Base-by-base conservation (phyloP, 2,113 vertebrate genomes). In the Sebastes schlegelii region DNA sequence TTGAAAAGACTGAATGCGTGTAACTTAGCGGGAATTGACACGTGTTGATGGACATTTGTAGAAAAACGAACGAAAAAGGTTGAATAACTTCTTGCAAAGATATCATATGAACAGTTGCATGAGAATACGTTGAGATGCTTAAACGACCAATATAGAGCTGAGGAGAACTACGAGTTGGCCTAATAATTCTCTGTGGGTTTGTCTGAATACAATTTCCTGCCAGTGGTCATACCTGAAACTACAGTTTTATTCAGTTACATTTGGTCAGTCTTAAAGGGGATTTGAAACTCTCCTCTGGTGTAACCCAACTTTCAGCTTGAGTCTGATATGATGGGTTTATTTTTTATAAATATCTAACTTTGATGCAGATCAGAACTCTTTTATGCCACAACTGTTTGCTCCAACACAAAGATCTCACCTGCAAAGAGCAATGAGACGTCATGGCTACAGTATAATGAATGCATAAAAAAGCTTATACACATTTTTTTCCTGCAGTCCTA, bases 391-490 rank as follows among this genome's bases (percentile, higher is more conserved):
- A 54, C 55, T 63, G 60, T 43, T 43, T 57, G 63, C 71, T 77
- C 52, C 34, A 2, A 60, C 14, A 76, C 86, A 76, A 77, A 77
- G 45, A 66, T 67, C 26, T 88, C 77, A 83, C 73, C 73, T 67
- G 55, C 89, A 89, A 87, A 80, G 82, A 70, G 11, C 82, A 85
- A 75, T 19, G 57, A 64, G 60, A 85, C n/a, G 21, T 74, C 89
- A 76, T 17, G 58, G 62, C 79, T n/a, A 11, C 70, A 9, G 73
- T 42, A 63, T 89, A 89, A 93, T 86, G 65, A 90, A 92, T 89
- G 77, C 81, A 84, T 74, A 90, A 85, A 91, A 89, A 85, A 79
- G 83, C 79, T 69, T 75, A 83, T 78, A 63, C 76, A 75, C 43
- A 65, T 86, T 87, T 85, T 83, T 90, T 82, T 74, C 55, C 69